Percentiles rank a stretch among this genome's conserved stretches.
These are phyloP conservation scores for Heliopora coerulea DNA, from an alignment of 92 coral and sea anemone genomes.

Conservation along the genomic window DNA sequence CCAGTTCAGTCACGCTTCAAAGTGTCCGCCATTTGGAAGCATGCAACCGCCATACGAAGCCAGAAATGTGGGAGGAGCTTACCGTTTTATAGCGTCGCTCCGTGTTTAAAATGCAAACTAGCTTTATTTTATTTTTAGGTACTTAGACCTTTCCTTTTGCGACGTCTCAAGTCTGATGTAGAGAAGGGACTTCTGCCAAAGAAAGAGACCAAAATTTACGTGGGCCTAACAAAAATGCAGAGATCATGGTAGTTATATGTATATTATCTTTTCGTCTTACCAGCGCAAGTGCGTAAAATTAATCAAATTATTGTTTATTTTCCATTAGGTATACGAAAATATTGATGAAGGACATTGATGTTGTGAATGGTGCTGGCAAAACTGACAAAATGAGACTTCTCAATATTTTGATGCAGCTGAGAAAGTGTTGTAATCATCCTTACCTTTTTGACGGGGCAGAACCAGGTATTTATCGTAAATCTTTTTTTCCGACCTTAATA, in stretches of 20 bases:
- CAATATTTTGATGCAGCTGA: constrained; percentile 96
- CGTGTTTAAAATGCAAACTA: too few relatives aligned
- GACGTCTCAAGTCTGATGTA: constrained; percentile 96
- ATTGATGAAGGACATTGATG: constrained; percentile 96
- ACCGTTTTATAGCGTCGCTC: too few relatives aligned
- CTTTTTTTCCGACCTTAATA: not conserved
- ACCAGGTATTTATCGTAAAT: constrained; percentile 59
- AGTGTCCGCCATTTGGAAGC: too few relatives aligned
- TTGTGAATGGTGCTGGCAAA: constrained; percentile 98
- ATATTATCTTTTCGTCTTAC: not conserved
- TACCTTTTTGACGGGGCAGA: constrained; percentile 99
- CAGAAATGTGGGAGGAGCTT: too few relatives aligned
- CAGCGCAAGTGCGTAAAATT: not conserved
- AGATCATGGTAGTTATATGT: constrained; percentile 67
- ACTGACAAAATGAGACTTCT: constrained; percentile 95
- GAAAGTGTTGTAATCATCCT: constrained; percentile 97
- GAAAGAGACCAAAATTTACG: constrained; percentile 94
- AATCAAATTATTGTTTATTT: constrained; percentile 2
- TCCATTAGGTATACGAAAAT: constrained; percentile 86
- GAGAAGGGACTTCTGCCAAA: constrained; percentile 88
- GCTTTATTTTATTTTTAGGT: too few relatives aligned
- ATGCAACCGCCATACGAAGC: too few relatives aligned
- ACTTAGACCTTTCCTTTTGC: constrained; percentile 87
- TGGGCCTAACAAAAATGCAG: constrained; percentile 97
- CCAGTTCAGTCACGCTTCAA: too few relatives aligned